phyloP scores from a whole-genome alignment of 2,888 invertebrate genomes.

The Bimastos eiseni region DNA sequence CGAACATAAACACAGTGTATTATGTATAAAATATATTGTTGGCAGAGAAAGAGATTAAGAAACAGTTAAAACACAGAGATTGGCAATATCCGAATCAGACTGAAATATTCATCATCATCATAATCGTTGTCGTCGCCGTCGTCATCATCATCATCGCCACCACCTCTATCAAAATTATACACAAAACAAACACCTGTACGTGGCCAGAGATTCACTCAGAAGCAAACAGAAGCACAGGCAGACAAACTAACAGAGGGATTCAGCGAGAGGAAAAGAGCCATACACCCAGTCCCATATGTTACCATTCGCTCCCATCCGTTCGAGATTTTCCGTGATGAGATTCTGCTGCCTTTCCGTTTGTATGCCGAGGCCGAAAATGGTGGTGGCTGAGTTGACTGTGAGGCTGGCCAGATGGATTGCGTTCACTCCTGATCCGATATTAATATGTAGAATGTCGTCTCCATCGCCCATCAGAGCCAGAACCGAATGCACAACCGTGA shows the following conservation, averaged over 20 bases:
- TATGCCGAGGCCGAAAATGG: slow-evolving; percentile 53
- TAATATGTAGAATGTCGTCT: slow-evolving; percentile 57
- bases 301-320: slow-evolving; percentile 53
- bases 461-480: slow-evolving; percentile 54
- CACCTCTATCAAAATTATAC: not conserved
- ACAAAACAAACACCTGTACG: not conserved
- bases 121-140: not conserved
- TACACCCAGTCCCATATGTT: not conserved
- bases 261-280: not conserved
- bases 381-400: slow-evolving; percentile 47
- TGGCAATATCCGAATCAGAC: too few species aligned
- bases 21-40: too few species aligned
- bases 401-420: slow-evolving; percentile 58
- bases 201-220: not conserved
- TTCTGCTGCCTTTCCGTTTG: slow-evolving; percentile 42
- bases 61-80: too few species aligned
- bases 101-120: not conserved
- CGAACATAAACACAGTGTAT: too few species aligned
- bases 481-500: slow-evolving; percentile 56
- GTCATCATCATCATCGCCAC: slow-evolving; percentile 13
- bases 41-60: too few species aligned
- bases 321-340: slow-evolving; percentile 49
- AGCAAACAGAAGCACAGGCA: not conserved
- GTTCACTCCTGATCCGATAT: slow-evolving; percentile 54
- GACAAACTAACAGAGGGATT: not conserved